Percentiles rank a stretch among this genome's conserved stretches.
phyloP scores from a whole-genome alignment of 2,113 vertebrate genomes.

The human (Homo sapiens) region GRCh38 chr6:149680001-149680500 shows the following conservation, averaged over 20 bases:
- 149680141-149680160: constrained; percentile 99
- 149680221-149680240: constrained; percentile 98
- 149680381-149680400: constrained; percentile 99
- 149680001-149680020: constrained; percentile 99
- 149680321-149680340: constrained; percentile 97
- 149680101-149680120: constrained; percentile 99
- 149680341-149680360: constrained; percentile 99
- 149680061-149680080: constrained; percentile 96
- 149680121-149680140: constrained; percentile 99
- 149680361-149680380: constrained; percentile 99
- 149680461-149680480: constrained; percentile 80
- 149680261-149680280: constrained; percentile 99
- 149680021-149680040: constrained; percentile 97
- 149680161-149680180: constrained; percentile 99
- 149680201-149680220: constrained; percentile 99
- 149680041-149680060: constrained; percentile 97
- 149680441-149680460: constrained; percentile 97
- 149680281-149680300: constrained; percentile 96
- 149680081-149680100: constrained; percentile 99
- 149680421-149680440: constrained; percentile 99
- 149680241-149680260: constrained; percentile 98
- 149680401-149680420: constrained; percentile 98
- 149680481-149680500: constrained; percentile 67
- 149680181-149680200: constrained; percentile 98
- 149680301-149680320: constrained; percentile 96